Evolutionary conservation across 2,888 invertebrate species (phyloP).

Genomic region (Phania funesta): DNA sequence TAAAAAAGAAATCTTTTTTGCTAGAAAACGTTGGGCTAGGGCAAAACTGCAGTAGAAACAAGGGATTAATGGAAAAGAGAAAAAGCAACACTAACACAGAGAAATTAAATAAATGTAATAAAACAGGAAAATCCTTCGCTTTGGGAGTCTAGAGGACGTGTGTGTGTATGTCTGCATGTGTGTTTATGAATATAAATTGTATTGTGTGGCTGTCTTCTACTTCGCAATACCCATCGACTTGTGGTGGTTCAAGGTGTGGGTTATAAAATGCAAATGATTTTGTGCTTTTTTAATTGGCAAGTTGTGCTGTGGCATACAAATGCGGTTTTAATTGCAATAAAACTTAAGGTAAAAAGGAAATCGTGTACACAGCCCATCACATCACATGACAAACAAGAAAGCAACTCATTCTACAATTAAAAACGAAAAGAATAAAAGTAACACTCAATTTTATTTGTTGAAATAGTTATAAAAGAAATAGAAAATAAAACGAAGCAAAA

Average conservation of each 20-base stretch:
- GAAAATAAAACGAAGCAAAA: slow-evolving; percentile 1
- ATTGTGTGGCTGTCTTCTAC: slow-evolving; percentile 18
- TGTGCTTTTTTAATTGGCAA: slow-evolving; percentile 69
- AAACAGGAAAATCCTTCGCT: slow-evolving; percentile 47
- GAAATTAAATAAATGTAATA: slow-evolving; percentile 42
- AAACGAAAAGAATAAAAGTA: slow-evolving; percentile 5
- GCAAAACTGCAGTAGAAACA: slow-evolving; percentile 28
- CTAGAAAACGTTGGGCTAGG: background rate
- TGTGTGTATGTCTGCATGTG: background rate
- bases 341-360: slow-evolving; percentile 52
- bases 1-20: slow-evolving; percentile 33
- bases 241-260: slow-evolving; percentile 55
- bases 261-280: slow-evolving; percentile 63
- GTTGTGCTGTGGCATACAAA: slow-evolving; percentile 69
- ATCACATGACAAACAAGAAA: too few species aligned
- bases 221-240: background rate
- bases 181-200: background rate
- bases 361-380: slow-evolving; percentile 33
- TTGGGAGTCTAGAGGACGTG: slow-evolving; percentile 19
- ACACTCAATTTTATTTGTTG: slow-evolving; percentile 31
- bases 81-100: slow-evolving; percentile 20
- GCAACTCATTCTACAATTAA: background rate
- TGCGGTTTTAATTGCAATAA: slow-evolving; percentile 69
- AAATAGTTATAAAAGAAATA: slow-evolving; percentile 17
- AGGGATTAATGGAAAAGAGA: slow-evolving; percentile 21